Percentiles rank a stretch among this genome's conserved stretches.
Evolutionary conservation across 2,113 vertebrate genomes (phyloP).

Genomic region (Neofelis nebulosa): DNA sequence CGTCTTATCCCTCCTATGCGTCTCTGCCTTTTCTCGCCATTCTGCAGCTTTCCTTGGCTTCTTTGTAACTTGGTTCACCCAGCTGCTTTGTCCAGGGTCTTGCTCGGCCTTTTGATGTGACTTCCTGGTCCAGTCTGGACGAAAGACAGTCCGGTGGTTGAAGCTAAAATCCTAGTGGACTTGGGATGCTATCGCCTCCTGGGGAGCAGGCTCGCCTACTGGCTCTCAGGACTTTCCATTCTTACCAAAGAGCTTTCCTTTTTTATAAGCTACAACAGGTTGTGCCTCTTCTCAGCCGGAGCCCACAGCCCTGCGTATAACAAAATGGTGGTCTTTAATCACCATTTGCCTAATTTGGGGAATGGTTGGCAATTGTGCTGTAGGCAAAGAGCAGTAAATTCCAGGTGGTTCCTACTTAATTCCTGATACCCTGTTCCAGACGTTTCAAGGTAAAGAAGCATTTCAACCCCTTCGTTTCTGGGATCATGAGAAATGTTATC

Average conservation of each 20-base stretch:
- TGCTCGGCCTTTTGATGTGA: not conserved
- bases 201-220: not conserved
- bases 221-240: slow-evolving; percentile 3
- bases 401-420: not conserved
- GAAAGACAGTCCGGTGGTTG: not conserved
- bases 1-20: not conserved
- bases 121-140: not conserved
- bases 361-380: not conserved
- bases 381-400: not conserved
- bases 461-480: not conserved
- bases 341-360: not conserved
- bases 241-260: not conserved
- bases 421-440: not conserved
- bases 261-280: slow-evolving; percentile 39
- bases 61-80: not conserved
- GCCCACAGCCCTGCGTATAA: not conserved
- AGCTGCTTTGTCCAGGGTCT: not conserved
- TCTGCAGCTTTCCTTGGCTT: not conserved
- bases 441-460: not conserved
- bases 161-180: slow-evolving; percentile 22
- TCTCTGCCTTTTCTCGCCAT: slow-evolving; percentile 46
- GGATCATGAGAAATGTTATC: not conserved
- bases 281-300: not conserved
- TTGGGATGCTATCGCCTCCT: not conserved
- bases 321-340: slow-evolving; percentile 44